Conservation (phyloP, 2,113 vertebrate genomes). For the Trinectes maculatus region DNA sequence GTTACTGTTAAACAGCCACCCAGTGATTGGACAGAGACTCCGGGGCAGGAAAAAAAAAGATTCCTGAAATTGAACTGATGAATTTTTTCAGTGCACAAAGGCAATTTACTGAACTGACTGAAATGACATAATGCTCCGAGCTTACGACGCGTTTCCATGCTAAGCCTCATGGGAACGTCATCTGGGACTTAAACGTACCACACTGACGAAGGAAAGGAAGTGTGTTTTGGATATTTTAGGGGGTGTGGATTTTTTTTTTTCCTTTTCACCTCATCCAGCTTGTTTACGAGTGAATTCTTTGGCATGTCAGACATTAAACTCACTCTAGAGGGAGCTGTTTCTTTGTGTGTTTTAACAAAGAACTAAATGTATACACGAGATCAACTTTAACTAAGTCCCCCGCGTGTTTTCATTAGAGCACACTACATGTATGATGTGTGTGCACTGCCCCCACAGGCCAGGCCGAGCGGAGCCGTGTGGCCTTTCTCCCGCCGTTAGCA, state of each 20-base stretch:
- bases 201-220: constrained; percentile 44
- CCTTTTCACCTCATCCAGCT: constrained; percentile 27
- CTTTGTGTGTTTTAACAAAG: constrained; percentile 54
- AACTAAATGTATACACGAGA: constrained; percentile 33
- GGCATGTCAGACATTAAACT: constrained; percentile 32
- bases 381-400: constrained; percentile 43
- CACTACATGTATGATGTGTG: constrained; percentile 6
- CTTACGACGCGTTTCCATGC: constrained; percentile 55
- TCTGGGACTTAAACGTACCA: constrained; percentile 56
- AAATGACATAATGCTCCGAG: constrained; percentile 58
- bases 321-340: constrained; percentile 28
- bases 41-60: constrained; percentile 62
- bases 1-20: constrained; percentile 56
- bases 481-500: constrained; percentile 66
- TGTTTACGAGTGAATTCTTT: constrained; percentile 13
- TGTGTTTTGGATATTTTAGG: constrained; percentile 32
- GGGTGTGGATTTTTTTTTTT: constrained; percentile 45
- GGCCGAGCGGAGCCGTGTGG: constrained; percentile 61
- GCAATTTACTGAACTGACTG: constrained; percentile 58
- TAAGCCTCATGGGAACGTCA: constrained; percentile 44
- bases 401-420: constrained; percentile 50
- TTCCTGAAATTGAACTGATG: constrained; percentile 65
- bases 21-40: constrained; percentile 61
- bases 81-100: constrained; percentile 66
- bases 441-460: constrained; percentile 21